phyloP scores from a whole-genome alignment of 2,113 vertebrate species.

The Stegastes partitus region DNA sequence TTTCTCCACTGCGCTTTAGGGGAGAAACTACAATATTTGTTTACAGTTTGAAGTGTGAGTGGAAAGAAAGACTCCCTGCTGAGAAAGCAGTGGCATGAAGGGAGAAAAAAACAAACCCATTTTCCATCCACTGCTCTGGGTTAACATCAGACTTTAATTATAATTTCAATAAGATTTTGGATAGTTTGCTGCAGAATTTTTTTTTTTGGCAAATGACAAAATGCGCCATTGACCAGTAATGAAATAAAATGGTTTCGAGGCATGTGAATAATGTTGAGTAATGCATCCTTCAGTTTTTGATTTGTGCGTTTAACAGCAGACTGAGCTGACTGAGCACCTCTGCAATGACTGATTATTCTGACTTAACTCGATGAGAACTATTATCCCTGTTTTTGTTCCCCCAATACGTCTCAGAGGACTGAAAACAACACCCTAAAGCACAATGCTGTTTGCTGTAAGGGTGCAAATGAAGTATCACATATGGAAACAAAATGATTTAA shows the following conservation, averaged over 20 bases:
- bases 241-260: conserved; percentile 16
- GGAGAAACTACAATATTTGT: conserved; percentile 1
- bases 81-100: conserved; percentile 5
- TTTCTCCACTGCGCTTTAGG: neutral
- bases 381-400: neutral
- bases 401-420: neutral
- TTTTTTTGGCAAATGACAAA: conserved; percentile 2
- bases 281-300: neutral
- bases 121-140: neutral
- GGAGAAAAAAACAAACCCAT: neutral
- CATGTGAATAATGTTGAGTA: conserved; percentile 23
- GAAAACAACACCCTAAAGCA: neutral
- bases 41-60: conserved; percentile 25
- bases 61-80: neutral
- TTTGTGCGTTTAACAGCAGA: neutral
- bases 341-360: conserved; percentile 4
- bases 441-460: neutral
- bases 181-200: conserved; percentile 10
- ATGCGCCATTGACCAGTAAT: conserved; percentile 26
- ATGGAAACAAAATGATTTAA: neutral
- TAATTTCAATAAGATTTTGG: conserved; percentile 17
- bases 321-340: conserved; percentile 3
- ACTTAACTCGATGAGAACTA: neutral
- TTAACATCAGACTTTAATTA: conserved; percentile 12
- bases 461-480: neutral